phyloP scores from a whole-genome alignment of 2,113 vertebrate genomes.

The Mustela nigripes region DNA sequence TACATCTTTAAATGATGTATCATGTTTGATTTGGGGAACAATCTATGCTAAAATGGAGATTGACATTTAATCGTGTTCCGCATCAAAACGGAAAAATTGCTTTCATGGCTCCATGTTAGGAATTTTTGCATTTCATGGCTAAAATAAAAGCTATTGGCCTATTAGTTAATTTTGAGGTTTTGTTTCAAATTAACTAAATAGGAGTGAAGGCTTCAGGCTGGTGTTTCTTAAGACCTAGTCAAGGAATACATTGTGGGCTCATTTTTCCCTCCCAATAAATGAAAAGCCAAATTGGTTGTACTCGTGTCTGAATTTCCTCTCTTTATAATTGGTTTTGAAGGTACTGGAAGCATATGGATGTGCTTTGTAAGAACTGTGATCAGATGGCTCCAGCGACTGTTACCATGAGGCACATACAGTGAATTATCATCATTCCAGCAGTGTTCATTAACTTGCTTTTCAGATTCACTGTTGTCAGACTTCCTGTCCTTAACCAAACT shows the following conservation, averaged over 20 bases:
- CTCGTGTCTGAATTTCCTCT: not conserved
- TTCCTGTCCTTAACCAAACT: not conserved
- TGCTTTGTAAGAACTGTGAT: not conserved
- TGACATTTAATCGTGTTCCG: not conserved
- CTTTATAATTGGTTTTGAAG: not conserved
- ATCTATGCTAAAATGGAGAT: not conserved
- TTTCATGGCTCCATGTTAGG: not conserved
- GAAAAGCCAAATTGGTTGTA: not conserved
- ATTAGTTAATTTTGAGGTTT: constrained; percentile 44
- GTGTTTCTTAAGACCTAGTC: not conserved
- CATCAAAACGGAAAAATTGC: not conserved
- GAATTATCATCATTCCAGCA: not conserved
- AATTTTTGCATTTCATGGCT: constrained; percentile 14
- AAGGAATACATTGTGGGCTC: not conserved
- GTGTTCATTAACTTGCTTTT: not conserved
- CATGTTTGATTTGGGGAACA: constrained; percentile 28
- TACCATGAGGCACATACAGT: not conserved
- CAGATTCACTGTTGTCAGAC: not conserved
- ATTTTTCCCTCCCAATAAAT: not conserved
- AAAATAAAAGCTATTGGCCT: constrained; percentile 34
- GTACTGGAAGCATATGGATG: not conserved
- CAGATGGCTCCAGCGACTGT: not conserved
- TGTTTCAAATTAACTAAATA: constrained; percentile 15
- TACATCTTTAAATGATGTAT: not conserved
- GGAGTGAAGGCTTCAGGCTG: not conserved